These are phyloP conservation scores for Martes martes DNA, from an alignment of 2,113 vertebrate genomes.

Conservation along the genomic window DNA sequence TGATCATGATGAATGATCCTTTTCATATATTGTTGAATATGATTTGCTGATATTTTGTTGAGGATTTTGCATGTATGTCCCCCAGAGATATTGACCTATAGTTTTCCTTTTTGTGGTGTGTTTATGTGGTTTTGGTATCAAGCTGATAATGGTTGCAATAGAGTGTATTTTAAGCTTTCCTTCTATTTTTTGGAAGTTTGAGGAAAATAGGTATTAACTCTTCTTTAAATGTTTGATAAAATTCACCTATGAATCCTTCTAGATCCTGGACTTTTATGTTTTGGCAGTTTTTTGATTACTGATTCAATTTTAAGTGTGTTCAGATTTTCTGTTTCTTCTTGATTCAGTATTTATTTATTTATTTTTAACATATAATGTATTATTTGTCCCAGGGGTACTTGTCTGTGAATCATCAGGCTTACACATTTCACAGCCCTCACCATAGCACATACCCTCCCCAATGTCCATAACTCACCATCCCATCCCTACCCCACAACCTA, in stretches of 20 bases:
- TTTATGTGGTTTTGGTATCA: not conserved
- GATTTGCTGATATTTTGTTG: not conserved
- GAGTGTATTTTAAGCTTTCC: not conserved
- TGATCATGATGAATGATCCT: not conserved
- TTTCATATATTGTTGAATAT: not conserved
- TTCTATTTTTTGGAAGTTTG: not conserved
- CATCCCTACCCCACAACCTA: too few relatives aligned
- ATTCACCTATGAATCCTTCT: not conserved
- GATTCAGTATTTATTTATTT: too few relatives aligned
- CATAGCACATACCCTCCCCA: too few relatives aligned
- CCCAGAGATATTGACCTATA: not conserved
- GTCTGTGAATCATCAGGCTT: too few relatives aligned
- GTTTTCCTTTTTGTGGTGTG: not conserved
- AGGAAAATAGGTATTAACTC: not conserved
- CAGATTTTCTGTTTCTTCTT: not conserved
- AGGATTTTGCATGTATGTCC: not conserved
- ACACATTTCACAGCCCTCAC: too few relatives aligned
- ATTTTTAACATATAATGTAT: too few relatives aligned
- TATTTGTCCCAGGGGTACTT: too few relatives aligned
- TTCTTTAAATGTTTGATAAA: not conserved
- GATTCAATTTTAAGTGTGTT: not conserved
- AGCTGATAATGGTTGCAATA: not conserved
- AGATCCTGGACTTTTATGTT: not conserved
- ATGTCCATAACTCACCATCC: too few relatives aligned
- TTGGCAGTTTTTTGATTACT: not conserved